These are phyloP conservation scores for Istiophorus platypterus DNA, from an alignment of 2,113 vertebrate genomes.

Conservation along the genomic window DNA sequence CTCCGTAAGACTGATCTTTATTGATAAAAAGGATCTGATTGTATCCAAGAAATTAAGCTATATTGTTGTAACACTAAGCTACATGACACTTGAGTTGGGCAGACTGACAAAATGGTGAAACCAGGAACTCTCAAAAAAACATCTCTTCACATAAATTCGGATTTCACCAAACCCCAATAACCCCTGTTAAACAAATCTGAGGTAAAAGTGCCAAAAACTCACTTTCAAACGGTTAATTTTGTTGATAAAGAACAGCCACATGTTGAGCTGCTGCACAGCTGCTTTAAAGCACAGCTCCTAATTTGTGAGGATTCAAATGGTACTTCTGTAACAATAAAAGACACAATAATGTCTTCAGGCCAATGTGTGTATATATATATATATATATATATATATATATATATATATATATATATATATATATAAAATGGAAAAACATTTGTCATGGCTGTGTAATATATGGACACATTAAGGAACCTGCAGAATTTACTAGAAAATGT, in stretches of 20 bases:
- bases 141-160: background rate
- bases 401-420: no score
- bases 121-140: background rate
- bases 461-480: background rate
- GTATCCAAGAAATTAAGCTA: background rate
- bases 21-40: background rate
- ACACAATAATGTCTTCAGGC: background rate
- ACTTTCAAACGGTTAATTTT: background rate
- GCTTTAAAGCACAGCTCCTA: slow-evolving; percentile 10
- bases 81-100: background rate
- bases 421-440: background rate
- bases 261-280: slow-evolving; percentile 30
- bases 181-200: background rate
- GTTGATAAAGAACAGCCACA: slow-evolving; percentile 19
- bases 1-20: background rate
- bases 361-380: background rate
- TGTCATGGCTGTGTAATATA: background rate
- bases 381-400: no score
- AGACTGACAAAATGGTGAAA: background rate
- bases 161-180: background rate
- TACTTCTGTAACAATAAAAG: slow-evolving; percentile 18
- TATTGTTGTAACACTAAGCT: background rate
- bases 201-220: background rate
- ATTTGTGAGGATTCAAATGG: slow-evolving; percentile 14
- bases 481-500: background rate